These are phyloP conservation scores for Kryptolebias ocellatus DNA, from an alignment of 2,797 vertebrate genomes.

Conservation along the genomic window DNA sequence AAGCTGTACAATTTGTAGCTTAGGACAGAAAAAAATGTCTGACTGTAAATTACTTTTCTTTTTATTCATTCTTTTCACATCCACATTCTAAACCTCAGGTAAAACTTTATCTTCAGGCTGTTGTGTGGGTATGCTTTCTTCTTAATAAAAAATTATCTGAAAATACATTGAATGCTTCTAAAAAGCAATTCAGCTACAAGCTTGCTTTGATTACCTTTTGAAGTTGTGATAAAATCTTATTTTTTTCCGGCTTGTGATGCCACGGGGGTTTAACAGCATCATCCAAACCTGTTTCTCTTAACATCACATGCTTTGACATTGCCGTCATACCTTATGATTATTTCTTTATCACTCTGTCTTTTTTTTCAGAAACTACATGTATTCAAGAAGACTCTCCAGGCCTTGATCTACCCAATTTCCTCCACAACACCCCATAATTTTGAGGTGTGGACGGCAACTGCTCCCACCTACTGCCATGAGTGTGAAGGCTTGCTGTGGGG, in stretches of 20 bases:
- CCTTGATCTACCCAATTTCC: constrained; percentile 97
- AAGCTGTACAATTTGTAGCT: too few relatives aligned
- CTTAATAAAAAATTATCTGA: too few relatives aligned
- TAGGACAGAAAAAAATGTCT: too few relatives aligned
- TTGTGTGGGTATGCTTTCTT: too few relatives aligned
- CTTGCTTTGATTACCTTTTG: constrained; percentile 40
- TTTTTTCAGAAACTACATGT: constrained; percentile 91
- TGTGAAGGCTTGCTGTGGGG: constrained; percentile 98
- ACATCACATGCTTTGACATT: neutral
- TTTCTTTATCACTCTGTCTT: neutral
- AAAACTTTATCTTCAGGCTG: too few relatives aligned
- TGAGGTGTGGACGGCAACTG: constrained; percentile 97
- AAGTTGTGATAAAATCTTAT: constrained; percentile 23
- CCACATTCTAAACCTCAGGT: too few relatives aligned
- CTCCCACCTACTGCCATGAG: constrained; percentile 97
- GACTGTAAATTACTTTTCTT: too few relatives aligned
- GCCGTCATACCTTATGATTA: neutral
- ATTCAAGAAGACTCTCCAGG: constrained; percentile 96
- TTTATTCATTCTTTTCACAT: too few relatives aligned
- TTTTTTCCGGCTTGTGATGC: constrained; percentile 4
- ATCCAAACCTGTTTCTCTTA: neutral
- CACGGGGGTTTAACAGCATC: constrained; percentile 20
- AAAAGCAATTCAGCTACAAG: constrained; percentile 33
- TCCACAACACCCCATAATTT: constrained; percentile 98
- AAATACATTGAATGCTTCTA: constrained; percentile 11